phyloP scores from a whole-genome alignment of 2,113 vertebrate species.

The Xenotilapia flavipinnis region DNA sequence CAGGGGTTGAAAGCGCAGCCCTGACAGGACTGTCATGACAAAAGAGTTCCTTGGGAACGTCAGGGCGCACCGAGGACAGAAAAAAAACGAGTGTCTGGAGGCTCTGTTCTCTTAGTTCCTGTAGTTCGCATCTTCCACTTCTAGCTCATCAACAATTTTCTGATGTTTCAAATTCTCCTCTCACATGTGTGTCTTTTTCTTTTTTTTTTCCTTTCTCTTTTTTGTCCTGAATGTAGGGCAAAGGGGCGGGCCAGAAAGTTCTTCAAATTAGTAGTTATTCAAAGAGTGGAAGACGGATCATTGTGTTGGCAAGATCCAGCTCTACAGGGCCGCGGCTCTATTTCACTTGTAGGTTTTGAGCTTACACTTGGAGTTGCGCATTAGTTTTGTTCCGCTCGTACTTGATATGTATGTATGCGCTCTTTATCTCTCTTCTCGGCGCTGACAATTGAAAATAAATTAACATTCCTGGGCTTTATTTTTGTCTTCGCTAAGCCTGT shows the following conservation, averaged over 20 bases:
- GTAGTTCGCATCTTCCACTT: conserved; percentile 23
- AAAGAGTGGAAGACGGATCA: conserved; percentile 40
- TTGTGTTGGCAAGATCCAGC: conserved; percentile 44
- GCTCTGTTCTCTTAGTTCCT: conserved; percentile 37
- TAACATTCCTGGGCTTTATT: conserved; percentile 78
- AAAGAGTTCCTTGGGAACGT: conserved; percentile 57
- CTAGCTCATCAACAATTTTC: conserved; percentile 41
- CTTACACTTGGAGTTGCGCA: conserved; percentile 54
- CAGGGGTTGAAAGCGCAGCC: conserved; percentile 41
- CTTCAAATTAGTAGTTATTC: conserved; percentile 57
- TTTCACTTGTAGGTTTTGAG: conserved; percentile 48
- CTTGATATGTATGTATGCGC: conserved; percentile 73
- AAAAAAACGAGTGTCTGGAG: conserved; percentile 12
- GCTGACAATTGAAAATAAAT: conserved; percentile 78
- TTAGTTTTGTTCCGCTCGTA: conserved; percentile 62
- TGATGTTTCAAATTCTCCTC: conserved; percentile 48
- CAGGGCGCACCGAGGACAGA: conserved; percentile 26
- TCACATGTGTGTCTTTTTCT: conserved; percentile 23
- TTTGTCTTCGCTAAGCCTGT: conserved; percentile 65
- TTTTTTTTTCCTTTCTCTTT: background rate
- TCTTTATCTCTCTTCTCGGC: conserved; percentile 60
- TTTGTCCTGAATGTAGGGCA: conserved; percentile 44
- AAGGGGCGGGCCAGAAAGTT: conserved; percentile 40
- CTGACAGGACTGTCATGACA: conserved; percentile 67
- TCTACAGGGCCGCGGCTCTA: conserved; percentile 34